A percentile compares a stretch with the other conserved stretches of the same genome.
Evolutionary conservation across 2,888 invertebrate species (phyloP).

Genomic region (Agrotis puta): DNA sequence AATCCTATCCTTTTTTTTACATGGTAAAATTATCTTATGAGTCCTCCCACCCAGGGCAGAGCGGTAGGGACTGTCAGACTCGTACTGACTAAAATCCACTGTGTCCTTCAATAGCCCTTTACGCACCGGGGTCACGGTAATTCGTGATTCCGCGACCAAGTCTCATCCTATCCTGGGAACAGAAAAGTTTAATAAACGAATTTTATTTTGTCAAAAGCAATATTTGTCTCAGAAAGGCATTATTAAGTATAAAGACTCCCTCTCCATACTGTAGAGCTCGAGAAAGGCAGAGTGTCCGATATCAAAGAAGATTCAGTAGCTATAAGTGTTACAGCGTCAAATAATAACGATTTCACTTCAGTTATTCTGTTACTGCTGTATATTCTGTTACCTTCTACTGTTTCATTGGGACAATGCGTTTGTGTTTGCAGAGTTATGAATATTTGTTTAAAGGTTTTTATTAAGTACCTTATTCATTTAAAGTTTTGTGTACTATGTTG

Average conservation of each 20-base stretch:
- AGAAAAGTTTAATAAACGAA: too few species aligned
- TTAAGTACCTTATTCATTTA: not conserved
- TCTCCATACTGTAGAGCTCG: slow-evolving; percentile 33
- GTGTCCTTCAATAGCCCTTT: too few species aligned
- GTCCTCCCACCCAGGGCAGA: too few species aligned
- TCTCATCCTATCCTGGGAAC: too few species aligned
- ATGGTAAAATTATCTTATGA: too few species aligned
- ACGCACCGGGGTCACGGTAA: too few species aligned
- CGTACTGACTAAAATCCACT: too few species aligned
- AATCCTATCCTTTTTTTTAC: too few species aligned
- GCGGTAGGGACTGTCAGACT: too few species aligned
- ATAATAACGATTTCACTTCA: slow-evolving; percentile 56
- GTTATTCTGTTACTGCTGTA: slow-evolving; percentile 35
- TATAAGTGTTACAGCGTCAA: slow-evolving; percentile 58
- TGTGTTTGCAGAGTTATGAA: not conserved
- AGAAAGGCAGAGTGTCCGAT: slow-evolving; percentile 51
- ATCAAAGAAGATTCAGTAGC: slow-evolving; percentile 61
- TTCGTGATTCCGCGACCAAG: too few species aligned
- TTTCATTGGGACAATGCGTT: slow-evolving; percentile 10
- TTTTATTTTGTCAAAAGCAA: too few species aligned
- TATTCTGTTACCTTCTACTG: slow-evolving; percentile 20
- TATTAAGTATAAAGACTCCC: not conserved
- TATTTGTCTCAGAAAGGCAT: not conserved
- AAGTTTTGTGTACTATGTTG: too few species aligned
- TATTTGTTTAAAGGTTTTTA: not conserved